Percentiles rank a stretch among this genome's conserved stretches.
Evolutionary conservation across 64 coral and sea anemone species (phyloP).

Genomic region (Acropora tenuis): DNA sequence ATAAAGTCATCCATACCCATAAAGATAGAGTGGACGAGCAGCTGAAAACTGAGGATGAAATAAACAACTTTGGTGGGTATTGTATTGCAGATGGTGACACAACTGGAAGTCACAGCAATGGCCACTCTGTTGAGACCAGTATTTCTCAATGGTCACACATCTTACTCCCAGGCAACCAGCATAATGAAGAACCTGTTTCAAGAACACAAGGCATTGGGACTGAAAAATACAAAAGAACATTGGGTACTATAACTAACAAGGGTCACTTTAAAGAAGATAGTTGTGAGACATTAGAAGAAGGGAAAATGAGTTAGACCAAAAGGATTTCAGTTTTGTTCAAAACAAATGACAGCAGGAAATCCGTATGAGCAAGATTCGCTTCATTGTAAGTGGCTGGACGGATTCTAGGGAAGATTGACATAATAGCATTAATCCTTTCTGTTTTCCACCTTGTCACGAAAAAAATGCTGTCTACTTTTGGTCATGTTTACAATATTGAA

Average conservation of each 20-base stretch:
- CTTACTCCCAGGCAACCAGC: neutral
- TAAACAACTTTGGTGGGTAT: neutral
- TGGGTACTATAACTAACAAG: neutral
- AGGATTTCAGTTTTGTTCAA: neutral
- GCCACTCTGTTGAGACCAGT: neutral
- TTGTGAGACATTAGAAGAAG: neutral
- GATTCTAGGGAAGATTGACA: too few relatives aligned
- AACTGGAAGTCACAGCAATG: neutral
- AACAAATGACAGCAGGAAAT: neutral
- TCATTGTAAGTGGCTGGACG: too few relatives aligned
- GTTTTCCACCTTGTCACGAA: too few relatives aligned
- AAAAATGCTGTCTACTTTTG: too few relatives aligned
- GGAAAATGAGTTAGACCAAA: neutral
- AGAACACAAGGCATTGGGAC: neutral
- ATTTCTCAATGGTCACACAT: neutral
- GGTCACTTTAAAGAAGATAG: neutral
- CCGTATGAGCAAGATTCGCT: too few relatives aligned
- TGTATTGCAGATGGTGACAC: neutral
- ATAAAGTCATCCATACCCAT: neutral
- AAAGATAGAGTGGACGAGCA: neutral
- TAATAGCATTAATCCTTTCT: too few relatives aligned
- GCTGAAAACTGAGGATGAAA: neutral
- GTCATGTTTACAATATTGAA: too few relatives aligned
- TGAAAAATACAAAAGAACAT: neutral
- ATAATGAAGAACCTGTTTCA: neutral